phyloP scores from a whole-genome alignment of 2,797 vertebrate genomes.

The Sebastes umbrosus region DNA sequence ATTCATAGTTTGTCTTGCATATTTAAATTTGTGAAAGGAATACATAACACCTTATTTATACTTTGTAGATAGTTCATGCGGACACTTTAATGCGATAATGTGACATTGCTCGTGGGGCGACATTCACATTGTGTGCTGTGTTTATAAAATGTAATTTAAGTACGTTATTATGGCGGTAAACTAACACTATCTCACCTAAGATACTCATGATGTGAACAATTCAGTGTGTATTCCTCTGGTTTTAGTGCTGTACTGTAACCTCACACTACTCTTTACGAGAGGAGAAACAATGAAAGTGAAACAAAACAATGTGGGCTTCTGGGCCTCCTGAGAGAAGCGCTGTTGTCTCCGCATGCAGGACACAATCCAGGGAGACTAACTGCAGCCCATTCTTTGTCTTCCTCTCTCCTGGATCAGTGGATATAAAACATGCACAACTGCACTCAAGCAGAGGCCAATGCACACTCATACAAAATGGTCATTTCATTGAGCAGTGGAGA shows the following conservation, averaged over 20 bases:
- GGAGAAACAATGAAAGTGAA: background rate
- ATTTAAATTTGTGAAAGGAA: background rate
- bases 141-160: background rate
- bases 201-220: background rate
- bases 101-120: background rate
- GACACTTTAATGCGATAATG: background rate
- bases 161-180: background rate
- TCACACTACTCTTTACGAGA: background rate
- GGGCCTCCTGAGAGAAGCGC: slow-evolving; percentile 14
- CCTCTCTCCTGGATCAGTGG: slow-evolving; percentile 44
- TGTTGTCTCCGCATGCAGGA: slow-evolving; percentile 48
- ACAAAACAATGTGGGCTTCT: slow-evolving; percentile 12
- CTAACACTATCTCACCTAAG: background rate
- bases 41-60: background rate
- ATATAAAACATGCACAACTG: slow-evolving; percentile 63
- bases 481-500: slow-evolving; percentile 42
- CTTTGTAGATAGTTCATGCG: slow-evolving; percentile 21
- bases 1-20: background rate
- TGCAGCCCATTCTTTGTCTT: slow-evolving; percentile 34
- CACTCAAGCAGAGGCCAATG: slow-evolving; percentile 58
- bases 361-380: slow-evolving; percentile 42
- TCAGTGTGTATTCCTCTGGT: background rate
- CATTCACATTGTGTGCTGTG: slow-evolving; percentile 21
- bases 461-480: slow-evolving; percentile 45
- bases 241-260: background rate